These are phyloP conservation scores for Lanius ludovicianus DNA, from an alignment of 2,113 vertebrate species.

Conservation along the genomic window DNA sequence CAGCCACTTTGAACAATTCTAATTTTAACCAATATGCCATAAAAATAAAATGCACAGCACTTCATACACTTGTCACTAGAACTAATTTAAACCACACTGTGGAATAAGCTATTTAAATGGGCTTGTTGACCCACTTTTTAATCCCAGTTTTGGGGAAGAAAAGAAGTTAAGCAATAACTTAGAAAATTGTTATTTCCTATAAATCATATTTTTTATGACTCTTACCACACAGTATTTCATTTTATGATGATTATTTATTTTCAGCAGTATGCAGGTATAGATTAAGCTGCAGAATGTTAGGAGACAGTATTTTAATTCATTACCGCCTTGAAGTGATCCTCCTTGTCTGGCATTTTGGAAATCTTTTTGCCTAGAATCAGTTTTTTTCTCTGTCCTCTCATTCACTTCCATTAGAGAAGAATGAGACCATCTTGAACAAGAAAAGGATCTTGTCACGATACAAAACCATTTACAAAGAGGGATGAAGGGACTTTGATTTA, in stretches of 20 bases:
- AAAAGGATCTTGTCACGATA: not conserved
- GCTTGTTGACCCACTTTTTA: slow-evolving; percentile 67
- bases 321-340: not conserved
- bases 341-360: slow-evolving; percentile 29
- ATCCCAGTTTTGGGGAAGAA: slow-evolving; percentile 24
- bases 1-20: slow-evolving; percentile 50
- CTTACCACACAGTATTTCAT: slow-evolving; percentile 22
- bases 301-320: not conserved
- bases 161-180: slow-evolving; percentile 49
- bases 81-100: slow-evolving; percentile 47
- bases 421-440: not conserved
- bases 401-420: not conserved
- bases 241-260: not conserved
- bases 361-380: not conserved
- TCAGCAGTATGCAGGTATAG: not conserved
- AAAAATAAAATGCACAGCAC: slow-evolving; percentile 10
- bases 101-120: slow-evolving; percentile 64
- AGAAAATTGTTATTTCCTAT: slow-evolving; percentile 42
- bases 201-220: slow-evolving; percentile 50
- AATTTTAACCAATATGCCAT: slow-evolving; percentile 53
- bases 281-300: slow-evolving; percentile 11
- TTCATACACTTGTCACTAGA: slow-evolving; percentile 46
- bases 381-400: not conserved
- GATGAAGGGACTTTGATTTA: slow-evolving; percentile 4
- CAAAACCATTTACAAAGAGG: not conserved